These are phyloP conservation scores for Dynastes hyllus DNA, from an alignment of 2,888 invertebrate species.

Conservation along the genomic window DNA sequence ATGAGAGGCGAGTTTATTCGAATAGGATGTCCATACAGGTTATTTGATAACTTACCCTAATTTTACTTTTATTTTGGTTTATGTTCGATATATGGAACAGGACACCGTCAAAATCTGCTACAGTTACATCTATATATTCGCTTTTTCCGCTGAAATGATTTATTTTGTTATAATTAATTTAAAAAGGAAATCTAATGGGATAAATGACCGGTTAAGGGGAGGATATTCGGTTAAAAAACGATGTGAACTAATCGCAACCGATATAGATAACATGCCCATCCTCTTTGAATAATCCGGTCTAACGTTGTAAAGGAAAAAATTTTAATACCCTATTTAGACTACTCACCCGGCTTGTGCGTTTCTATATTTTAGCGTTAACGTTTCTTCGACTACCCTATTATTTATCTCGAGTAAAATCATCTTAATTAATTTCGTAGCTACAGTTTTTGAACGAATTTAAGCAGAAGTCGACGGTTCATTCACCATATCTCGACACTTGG, in stretches of 20 bases:
- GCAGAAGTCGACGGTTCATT: conserved; percentile 53
- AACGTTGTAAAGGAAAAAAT: background rate
- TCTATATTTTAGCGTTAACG: conserved; percentile 94
- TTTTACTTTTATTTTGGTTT: conserved; percentile 96
- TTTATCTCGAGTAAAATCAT: conserved; percentile 99
- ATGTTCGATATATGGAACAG: conserved; percentile 98
- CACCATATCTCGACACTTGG: conserved; percentile 53
- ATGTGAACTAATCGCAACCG: conserved; percentile 22
- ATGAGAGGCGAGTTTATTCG: too few species aligned
- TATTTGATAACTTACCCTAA: conserved; percentile 83
- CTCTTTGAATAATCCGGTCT: conserved; percentile 49
- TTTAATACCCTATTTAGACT: background rate
- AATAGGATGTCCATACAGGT: background rate
- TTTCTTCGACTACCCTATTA: conserved; percentile 99
- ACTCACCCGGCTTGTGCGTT: conserved; percentile 97
- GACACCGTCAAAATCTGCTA: conserved; percentile 99
- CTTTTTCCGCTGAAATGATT: conserved; percentile 87
- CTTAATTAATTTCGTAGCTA: conserved; percentile 62
- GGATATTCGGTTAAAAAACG: conserved; percentile 1
- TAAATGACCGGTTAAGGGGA: conserved; percentile 2
- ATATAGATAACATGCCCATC: conserved; percentile 53
- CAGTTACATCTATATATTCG: conserved; percentile 94
- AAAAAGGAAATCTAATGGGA: background rate
- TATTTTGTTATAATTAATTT: background rate
- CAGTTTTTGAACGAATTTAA: conserved; percentile 56